Evolutionary conservation across 2,888 invertebrate genomes (phyloP), one percentile per base, ranked within the genome.

Genomic region (Metacarcinus magister): DNA sequence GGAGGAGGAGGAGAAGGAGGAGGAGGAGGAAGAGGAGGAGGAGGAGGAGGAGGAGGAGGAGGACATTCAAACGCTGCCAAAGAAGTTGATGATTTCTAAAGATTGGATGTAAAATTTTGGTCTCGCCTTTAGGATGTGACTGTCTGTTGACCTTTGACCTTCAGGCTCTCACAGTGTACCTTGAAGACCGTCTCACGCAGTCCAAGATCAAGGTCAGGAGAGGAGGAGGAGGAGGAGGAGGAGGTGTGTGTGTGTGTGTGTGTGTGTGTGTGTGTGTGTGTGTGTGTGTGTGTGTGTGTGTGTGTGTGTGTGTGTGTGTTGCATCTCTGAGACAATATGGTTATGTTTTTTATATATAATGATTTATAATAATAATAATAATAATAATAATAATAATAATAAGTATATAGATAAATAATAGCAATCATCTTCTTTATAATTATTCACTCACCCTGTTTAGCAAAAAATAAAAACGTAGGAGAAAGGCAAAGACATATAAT

Each of bases 201-300:
- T 23, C 67, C 67, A 67, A 67, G 67, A 67, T 67, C 67, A 67
- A 67, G 67, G 67, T 67, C 67, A 67, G 19, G 67, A 23, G 54
- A 54, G 54, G 67, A n/a, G n/a, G n/a, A 67, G 23, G 67, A 19
- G 67, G 67, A 67, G 67, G 16, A 67, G 67, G 67, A 16, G 67
- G 23, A 54, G 54, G 54, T 54, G 67, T 67, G 23, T 67, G 67
- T 8, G 16, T 8, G 1, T 67, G 67, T 67, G 67, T 67, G 67
- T 67, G 67, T 67, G 67, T 67, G 67, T 67, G 67, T 67, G 67
- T 67, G 67, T 67, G 67, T 67, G 67, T 67, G 67, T 67, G 67
- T 67, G 60, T 60, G 60, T 60, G 60, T 60, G 60, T 60, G 60
- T 60, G 60, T 60, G 60, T 60, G 60, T 60, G 60, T 60, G 60